Percentiles rank a stretch among this genome's conserved stretches.
phyloP scores from a whole-genome alignment of 2,113 vertebrate species.

The Scalopus aquaticus region DNA sequence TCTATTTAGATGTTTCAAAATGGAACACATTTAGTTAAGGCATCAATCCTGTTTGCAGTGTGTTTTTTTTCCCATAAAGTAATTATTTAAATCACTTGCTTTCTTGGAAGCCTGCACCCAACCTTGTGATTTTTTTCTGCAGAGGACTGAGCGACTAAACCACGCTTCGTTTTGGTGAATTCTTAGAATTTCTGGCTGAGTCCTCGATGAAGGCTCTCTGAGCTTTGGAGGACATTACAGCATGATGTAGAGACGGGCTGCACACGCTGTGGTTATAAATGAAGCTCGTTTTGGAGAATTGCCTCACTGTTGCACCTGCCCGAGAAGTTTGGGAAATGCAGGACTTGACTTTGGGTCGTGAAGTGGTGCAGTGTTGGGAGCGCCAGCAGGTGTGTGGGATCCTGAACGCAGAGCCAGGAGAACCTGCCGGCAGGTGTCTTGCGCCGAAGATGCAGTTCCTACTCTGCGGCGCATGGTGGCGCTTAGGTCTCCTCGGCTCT shows the following conservation, averaged over 20 bases:
- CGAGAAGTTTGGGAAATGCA: constrained; percentile 35
- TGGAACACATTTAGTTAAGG: neutral
- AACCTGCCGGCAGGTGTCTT: constrained; percentile 69
- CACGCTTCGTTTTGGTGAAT: neutral
- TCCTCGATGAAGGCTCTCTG: neutral
- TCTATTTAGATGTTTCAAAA: constrained; percentile 38
- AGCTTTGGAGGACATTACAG: constrained; percentile 23
- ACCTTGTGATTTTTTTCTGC: constrained; percentile 16
- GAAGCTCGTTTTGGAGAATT: constrained; percentile 6
- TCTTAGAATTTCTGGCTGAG: constrained; percentile 5
- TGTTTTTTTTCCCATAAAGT: neutral
- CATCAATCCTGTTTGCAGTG: constrained; percentile 43
- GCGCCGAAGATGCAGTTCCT: neutral
- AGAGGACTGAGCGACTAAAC: neutral
- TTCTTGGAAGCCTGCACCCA: constrained; percentile 23
- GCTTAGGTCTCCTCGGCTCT: neutral
- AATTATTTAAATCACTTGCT: neutral
- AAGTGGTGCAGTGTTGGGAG: neutral
- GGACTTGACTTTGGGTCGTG: constrained; percentile 16
- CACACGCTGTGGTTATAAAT: constrained; percentile 45
- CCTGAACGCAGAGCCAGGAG: neutral
- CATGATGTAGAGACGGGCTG: neutral
- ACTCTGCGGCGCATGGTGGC: constrained; percentile 46
- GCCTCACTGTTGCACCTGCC: neutral
- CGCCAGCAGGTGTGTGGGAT: constrained; percentile 59